Evolutionary conservation across 1,140 invertebrate genomes (phyloP).

Genomic region (Mya arenaria): DNA sequence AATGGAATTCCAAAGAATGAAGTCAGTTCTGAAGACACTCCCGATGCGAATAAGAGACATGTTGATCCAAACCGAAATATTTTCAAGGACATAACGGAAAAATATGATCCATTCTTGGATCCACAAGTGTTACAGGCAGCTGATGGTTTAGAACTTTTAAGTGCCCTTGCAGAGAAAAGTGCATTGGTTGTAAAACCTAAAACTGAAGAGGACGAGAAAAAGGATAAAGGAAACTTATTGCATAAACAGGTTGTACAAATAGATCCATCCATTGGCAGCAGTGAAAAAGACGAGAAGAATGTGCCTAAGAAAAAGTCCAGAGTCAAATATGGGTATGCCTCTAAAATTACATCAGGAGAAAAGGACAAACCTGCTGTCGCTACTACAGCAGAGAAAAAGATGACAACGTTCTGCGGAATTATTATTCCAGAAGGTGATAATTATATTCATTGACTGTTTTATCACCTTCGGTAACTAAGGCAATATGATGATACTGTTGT

Average conservation of each 20-base stretch:
- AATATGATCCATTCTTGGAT: constrained; percentile 75
- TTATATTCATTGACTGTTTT: no score
- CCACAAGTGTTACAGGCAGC: constrained; percentile 81
- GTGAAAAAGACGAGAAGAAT: not conserved
- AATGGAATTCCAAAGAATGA: not conserved
- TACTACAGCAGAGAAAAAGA: constrained; percentile 53
- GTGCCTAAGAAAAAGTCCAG: constrained; percentile 30
- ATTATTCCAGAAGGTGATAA: constrained; percentile 68
- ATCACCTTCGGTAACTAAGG: no score
- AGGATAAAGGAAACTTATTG: not conserved
- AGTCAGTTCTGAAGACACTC: not conserved
- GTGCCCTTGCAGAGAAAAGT: constrained; percentile 92
- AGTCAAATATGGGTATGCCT: constrained; percentile 49
- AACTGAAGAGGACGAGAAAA: not conserved
- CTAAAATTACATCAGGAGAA: constrained; percentile 40
- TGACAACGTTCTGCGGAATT: constrained; percentile 64
- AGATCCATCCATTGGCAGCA: no score
- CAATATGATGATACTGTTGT: no score
- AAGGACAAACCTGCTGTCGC: not conserved
- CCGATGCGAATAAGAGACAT: not conserved
- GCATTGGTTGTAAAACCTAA: constrained; percentile 82
- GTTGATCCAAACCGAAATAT: not conserved
- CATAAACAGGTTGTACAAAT: no score
- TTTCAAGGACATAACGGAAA: not conserved
- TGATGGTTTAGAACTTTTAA: constrained; percentile 89